Base-by-base conservation (phyloP, 2,888 invertebrate genomes). In the Spatulosminthurus flaviceps region DNA sequence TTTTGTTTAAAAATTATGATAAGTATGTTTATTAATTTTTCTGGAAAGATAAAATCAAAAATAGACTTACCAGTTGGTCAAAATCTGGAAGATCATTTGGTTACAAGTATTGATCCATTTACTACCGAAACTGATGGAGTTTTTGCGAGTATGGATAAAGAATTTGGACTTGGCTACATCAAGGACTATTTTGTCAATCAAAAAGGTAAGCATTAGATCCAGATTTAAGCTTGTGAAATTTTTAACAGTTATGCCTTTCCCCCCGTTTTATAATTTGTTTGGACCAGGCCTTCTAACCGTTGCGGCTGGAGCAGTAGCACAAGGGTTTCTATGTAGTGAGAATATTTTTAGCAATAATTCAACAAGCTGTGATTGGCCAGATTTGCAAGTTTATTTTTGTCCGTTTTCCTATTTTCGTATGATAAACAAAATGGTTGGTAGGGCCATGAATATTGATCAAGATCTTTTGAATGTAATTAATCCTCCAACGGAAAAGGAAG, bases 311-410 rank as follows among this genome's bases (percentile, higher is more conserved):
- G 82, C 82, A 11, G 78, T 80, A 16, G 81, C 82, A 11, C 79
- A 81, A 29, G 82, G 81, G 64, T 81, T 81, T 34, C 78, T 82
- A n/a, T 78, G 81, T 2, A 79, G 80, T 34, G 61, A 79, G 9
- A 5, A 77, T 19, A 70, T 78, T 0, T 2, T 69, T 7, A 34
- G 9, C 13, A 77, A 81, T 21, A 70, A 76, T 21, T 67, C 22
- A 67, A 26, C 2, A 7, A n/a, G 4, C 9, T 71, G n/a, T 29
- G 81, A 82, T 34, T 82, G 81, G 81, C 82, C 82, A 7, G 79
- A 83, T 42, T 1, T 83, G 0, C 84, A 83, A 72, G 22, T 83
- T 0, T 83, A 81, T 76, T 69, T 83, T 13, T 67, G 79, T 26
- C 73, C 80, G 41, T 66, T 69, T n/a, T 82, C 82, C 41, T 70